Conservation (phyloP, 2,888 invertebrate species). For the Cephus rjabovi region DNA sequence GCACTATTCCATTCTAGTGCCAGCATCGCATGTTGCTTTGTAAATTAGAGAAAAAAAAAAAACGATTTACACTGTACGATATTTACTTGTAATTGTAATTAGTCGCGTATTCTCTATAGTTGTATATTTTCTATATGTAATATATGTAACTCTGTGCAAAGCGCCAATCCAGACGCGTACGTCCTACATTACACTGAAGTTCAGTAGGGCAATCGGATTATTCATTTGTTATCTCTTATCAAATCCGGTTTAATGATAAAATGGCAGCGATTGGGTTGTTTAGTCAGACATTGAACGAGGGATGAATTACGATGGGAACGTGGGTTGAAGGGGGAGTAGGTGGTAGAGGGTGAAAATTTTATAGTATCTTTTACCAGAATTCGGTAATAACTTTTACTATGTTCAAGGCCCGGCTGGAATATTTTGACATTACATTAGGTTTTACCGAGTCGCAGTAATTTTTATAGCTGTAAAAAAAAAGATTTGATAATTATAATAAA, state of each 20-base stretch:
- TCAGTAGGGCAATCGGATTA: background rate
- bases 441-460: too few species aligned
- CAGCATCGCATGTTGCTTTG: background rate
- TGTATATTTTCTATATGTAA: background rate
- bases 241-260: background rate
- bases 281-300: too few species aligned
- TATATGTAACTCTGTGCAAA: background rate
- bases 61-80: background rate
- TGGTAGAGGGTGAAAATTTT: too few species aligned
- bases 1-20: background rate
- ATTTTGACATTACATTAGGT: too few species aligned
- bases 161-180: background rate
- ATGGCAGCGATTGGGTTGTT: too few species aligned
- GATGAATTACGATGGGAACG: too few species aligned
- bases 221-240: background rate
- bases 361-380: too few species aligned
- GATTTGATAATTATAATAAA: too few species aligned
- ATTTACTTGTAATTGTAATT: background rate
- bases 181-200: background rate
- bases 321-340: background rate
- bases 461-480: too few species aligned
- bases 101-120: background rate
- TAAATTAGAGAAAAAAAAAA: background rate
- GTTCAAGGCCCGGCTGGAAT: too few species aligned
- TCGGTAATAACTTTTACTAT: too few species aligned